Conservation (phyloP, 2,797 vertebrate species). For the Coilia nasus region DNA sequence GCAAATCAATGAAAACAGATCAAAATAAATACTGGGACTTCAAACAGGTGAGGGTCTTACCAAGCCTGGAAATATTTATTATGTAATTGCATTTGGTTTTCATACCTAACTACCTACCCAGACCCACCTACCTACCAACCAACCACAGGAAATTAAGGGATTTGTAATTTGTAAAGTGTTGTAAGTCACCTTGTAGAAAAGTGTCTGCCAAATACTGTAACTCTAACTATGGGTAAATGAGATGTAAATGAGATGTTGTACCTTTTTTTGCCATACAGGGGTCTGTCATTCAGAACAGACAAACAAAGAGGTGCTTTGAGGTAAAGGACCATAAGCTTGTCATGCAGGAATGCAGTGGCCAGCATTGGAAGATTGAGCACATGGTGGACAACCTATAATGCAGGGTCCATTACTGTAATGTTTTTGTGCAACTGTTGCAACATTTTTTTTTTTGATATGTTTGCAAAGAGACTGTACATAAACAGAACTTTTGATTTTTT, state of each 20-base stretch:
- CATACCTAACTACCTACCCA: too few relatives aligned
- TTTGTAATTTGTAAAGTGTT: too few relatives aligned
- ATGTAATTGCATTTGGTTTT: neutral
- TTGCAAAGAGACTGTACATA: too few relatives aligned
- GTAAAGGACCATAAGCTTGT: slow-evolving; percentile 54
- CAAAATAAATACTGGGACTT: slow-evolving; percentile 71
- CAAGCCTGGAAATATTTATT: neutral
- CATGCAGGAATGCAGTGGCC: slow-evolving; percentile 65
- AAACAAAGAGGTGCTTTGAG: slow-evolving; percentile 70
- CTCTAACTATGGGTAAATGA: too few relatives aligned
- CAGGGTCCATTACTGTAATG: too few relatives aligned
- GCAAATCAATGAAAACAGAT: slow-evolving; percentile 54
- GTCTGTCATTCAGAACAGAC: slow-evolving; percentile 65
- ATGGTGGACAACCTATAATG: slow-evolving; percentile 53
- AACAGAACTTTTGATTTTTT: too few relatives aligned
- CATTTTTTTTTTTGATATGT: too few relatives aligned
- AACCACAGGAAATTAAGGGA: too few relatives aligned
- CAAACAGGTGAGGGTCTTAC: slow-evolving; percentile 60
- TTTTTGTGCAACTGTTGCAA: too few relatives aligned
- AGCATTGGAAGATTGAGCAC: slow-evolving; percentile 70
- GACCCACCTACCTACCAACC: too few relatives aligned
- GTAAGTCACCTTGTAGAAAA: too few relatives aligned
- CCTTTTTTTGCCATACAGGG: slow-evolving; percentile 59
- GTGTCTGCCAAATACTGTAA: too few relatives aligned
- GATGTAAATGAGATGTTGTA: neutral